Evolutionary conservation across 2,797 vertebrate genomes (phyloP).

Genomic region (Peromyscus melanophrys): DNA sequence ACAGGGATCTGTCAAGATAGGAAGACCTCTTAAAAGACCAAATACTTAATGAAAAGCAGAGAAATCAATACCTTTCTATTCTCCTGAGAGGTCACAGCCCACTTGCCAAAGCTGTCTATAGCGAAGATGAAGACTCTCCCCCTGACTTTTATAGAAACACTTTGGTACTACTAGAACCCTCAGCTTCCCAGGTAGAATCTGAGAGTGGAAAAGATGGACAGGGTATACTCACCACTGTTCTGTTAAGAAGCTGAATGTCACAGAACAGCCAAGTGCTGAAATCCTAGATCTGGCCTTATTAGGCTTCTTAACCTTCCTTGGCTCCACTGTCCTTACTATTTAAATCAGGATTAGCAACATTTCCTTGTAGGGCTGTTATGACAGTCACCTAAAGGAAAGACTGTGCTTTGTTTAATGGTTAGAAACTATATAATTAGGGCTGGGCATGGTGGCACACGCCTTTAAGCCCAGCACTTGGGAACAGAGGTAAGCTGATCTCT

Average conservation of each 20-base stretch:
- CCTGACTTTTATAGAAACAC: background rate
- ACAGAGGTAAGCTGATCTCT: background rate
- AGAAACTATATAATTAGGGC: background rate
- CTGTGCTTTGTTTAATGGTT: background rate
- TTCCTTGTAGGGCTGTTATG: background rate
- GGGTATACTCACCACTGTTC: background rate
- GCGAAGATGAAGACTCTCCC: background rate
- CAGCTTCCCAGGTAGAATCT: background rate
- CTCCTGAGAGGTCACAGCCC: background rate
- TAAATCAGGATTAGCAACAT: background rate
- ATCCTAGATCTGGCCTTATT: background rate
- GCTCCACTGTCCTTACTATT: background rate
- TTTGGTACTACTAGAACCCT: background rate
- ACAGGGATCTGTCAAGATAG: background rate
- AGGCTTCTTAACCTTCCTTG: background rate
- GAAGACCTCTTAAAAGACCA: background rate
- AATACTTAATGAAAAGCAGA: background rate
- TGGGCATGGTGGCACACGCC: background rate
- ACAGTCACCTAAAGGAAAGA: conserved; percentile 34
- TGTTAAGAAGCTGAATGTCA: background rate
- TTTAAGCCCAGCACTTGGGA: background rate
- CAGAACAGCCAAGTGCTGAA: background rate
- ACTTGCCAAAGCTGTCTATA: background rate
- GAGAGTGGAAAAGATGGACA: background rate
- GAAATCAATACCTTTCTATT: background rate